Conservation (phyloP, 2,113 vertebrate species). For the Grammomys surdaster region DNA sequence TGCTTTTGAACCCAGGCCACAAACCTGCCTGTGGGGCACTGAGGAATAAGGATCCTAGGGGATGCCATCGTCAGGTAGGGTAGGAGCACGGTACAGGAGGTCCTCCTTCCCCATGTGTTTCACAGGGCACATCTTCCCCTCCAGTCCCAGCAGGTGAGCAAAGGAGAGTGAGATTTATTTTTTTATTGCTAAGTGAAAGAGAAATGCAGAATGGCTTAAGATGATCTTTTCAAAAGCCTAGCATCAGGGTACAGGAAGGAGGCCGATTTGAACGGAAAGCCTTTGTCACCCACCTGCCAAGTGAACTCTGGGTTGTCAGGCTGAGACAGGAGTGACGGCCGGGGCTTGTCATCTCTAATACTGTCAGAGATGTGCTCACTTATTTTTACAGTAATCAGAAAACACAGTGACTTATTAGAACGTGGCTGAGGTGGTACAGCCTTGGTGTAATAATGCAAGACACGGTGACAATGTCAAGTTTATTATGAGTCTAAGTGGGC, state of each 20-base stretch:
- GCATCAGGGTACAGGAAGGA: neutral
- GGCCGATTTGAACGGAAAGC: neutral
- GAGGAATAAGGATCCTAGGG: neutral
- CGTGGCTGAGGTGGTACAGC: neutral
- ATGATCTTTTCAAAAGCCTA: neutral
- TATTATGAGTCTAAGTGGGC: neutral
- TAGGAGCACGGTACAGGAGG: neutral
- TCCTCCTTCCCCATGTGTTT: neutral
- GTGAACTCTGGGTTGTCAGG: neutral
- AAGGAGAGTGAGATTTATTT: neutral
- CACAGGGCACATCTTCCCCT: fast-evolving
- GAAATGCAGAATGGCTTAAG: neutral
- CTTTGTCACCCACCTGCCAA: neutral
- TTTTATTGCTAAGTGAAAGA: neutral
- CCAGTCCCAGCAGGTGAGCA: neutral
- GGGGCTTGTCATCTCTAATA: neutral
- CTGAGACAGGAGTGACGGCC: neutral
- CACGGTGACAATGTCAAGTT: neutral
- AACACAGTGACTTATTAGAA: neutral
- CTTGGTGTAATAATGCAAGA: neutral
- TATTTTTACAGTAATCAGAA: neutral
- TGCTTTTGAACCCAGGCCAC: neutral
- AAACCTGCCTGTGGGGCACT: neutral
- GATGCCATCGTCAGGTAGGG: neutral
- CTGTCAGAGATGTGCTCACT: neutral